Conservation (phyloP, 2,888 invertebrate genomes). For the Spatulosminthurus flaviceps region DNA sequence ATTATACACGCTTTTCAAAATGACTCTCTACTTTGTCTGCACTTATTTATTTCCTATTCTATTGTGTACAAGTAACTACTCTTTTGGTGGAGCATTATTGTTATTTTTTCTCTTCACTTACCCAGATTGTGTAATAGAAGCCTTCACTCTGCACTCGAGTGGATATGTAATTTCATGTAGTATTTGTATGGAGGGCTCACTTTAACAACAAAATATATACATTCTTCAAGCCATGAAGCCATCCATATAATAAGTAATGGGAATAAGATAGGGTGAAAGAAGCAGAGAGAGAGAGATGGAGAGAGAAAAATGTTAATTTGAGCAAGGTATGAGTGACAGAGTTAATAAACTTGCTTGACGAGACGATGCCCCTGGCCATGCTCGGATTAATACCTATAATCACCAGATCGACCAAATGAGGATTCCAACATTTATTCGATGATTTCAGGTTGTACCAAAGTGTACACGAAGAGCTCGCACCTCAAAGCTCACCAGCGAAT, state of each 20-base stretch:
- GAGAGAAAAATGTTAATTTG: slow-evolving; percentile 44
- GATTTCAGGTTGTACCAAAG: slow-evolving; percentile 90
- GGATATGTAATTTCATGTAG: not conserved
- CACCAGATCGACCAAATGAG: slow-evolving; percentile 45
- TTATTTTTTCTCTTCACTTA: not conserved
- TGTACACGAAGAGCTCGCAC: slow-evolving; percentile 97
- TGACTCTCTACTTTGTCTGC: slow-evolving; percentile 25
- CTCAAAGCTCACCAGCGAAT: slow-evolving; percentile 97
- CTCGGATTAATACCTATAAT: slow-evolving; percentile 49
- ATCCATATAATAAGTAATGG: not conserved
- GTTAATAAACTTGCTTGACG: slow-evolving; percentile 50
- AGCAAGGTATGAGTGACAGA: slow-evolving; percentile 48
- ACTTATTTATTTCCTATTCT: slow-evolving; percentile 9
- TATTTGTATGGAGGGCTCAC: not conserved
- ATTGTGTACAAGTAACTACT: not conserved
- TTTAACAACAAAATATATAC: not conserved
- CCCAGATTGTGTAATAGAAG: not conserved
- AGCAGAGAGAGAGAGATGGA: slow-evolving; percentile 25
- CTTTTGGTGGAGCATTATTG: not conserved
- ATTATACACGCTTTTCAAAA: slow-evolving; percentile 31
- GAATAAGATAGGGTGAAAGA: not conserved
- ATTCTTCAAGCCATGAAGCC: not conserved
- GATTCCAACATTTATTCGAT: slow-evolving; percentile 46
- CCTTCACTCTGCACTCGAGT: no score
- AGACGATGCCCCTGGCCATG: slow-evolving; percentile 42